These are phyloP conservation scores for Venusia cambrica DNA, from an alignment of 2,888 invertebrate species.

Conservation along the genomic window DNA sequence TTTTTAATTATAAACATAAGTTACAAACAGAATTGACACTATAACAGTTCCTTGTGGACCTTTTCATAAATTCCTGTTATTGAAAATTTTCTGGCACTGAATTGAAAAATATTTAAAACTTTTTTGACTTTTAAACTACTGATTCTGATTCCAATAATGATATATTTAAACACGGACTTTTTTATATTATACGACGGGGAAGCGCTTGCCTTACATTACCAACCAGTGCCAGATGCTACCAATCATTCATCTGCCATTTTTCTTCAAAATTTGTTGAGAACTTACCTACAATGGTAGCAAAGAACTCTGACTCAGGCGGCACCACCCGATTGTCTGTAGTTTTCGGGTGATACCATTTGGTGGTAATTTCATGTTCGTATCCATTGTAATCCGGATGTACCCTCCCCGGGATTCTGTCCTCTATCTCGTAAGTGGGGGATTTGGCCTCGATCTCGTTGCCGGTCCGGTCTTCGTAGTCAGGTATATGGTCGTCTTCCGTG, in stretches of 20 bases:
- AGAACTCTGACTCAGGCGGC: constrained; percentile 72
- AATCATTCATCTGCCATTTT: too few species aligned
- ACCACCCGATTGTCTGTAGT: constrained; percentile 71
- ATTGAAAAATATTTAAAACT: too few species aligned
- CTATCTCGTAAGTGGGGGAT: constrained; percentile 59
- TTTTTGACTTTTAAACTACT: too few species aligned
- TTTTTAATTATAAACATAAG: background rate
- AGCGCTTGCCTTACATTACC: too few species aligned
- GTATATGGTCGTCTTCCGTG: constrained; percentile 75
- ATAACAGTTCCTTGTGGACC: background rate
- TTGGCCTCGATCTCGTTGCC: constrained; percentile 59
- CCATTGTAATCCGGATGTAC: constrained; percentile 68
- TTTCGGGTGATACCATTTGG: constrained; percentile 73
- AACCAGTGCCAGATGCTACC: too few species aligned
- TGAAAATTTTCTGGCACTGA: too few species aligned
- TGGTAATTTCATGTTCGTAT: constrained; percentile 64
- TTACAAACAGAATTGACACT: too few species aligned
- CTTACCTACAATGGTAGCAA: constrained; percentile 74
- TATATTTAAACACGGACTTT: too few species aligned
- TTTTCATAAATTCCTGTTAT: too few species aligned
- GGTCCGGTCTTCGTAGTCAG: constrained; percentile 59
- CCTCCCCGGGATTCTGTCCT: constrained; percentile 49
- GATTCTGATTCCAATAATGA: too few species aligned
- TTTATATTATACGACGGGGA: too few species aligned
- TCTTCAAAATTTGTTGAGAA: too few species aligned